Base-by-base conservation (phyloP, 2,797 vertebrate species). In the Spheniscus humboldti region DNA sequence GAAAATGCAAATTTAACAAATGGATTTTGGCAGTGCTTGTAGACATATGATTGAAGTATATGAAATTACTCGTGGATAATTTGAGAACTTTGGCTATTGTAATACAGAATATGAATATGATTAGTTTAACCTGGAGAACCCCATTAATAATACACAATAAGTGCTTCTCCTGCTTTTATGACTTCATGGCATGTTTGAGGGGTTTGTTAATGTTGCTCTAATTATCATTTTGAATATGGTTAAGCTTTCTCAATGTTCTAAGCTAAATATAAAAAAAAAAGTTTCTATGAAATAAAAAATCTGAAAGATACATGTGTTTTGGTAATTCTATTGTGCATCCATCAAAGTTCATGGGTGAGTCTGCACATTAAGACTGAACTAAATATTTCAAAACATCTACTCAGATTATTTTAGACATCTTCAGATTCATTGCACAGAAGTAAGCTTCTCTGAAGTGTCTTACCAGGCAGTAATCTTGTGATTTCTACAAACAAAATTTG, bases 101-200 rank as follows among this genome's bases (percentile, higher is more conserved):
- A 94, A 96, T 83, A 86, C 18, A 91, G 66, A 88, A 63, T 56
- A 93, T 88, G 91, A 97, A 94, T 92, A 87, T 89, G 79, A 97
- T 97, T 96, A 96, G 67, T 84, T 96, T 97, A 97, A 98, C 91
- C 86, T 43, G 28, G 27, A 76, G 86, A 94, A 96, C 53, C 25
- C 90, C 64, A 62, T 90, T 95, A 94, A 95, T 94, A 94, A 95
- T 82, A 87, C 7, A 94, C 45, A 85, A 39, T 88, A 92, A 90
- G 47, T 25, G 33, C 48, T 95, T 84, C 41, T 90, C 27, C 37
- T 66, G 68, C n/a, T 83, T 90, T 94, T 91, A 92, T 81, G 75
- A 86, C 30, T 96, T 77, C 41, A 63, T 91, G 71, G 33, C 15
- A 43, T 67, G 15, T 96, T 95, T 74, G n/a, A 94, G 24, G 18